A percentile compares a stretch with the other conserved stretches of the same genome.
phyloP scores from a whole-genome alignment of 2,888 invertebrate genomes.

The Anoncus sp. region DNA sequence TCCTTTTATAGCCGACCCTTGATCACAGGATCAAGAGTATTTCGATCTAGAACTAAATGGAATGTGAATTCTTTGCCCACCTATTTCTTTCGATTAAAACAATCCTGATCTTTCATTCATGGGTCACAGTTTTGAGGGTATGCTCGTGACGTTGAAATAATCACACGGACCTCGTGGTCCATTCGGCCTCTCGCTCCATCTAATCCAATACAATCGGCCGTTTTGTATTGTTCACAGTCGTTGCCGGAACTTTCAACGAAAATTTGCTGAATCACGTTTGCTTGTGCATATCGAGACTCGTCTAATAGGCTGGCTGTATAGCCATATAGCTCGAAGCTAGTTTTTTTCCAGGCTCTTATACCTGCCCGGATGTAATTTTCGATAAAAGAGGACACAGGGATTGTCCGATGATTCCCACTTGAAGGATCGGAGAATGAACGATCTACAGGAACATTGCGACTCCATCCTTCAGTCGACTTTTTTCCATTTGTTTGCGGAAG shows the following conservation, averaged over 20 bases:
- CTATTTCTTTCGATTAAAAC: not conserved
- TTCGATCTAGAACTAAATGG: constrained; percentile 27
- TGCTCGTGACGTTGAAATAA: too few species aligned
- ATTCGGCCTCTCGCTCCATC: not conserved
- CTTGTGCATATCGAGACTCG: not conserved
- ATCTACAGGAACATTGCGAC: not conserved
- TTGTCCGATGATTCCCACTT: constrained; percentile 32
- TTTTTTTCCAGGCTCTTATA: constrained; percentile 13
- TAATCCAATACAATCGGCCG: not conserved
- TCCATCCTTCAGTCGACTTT: constrained; percentile 1
- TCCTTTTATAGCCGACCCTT: too few species aligned
- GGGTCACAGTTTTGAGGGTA: too few species aligned
- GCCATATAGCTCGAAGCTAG: not conserved
- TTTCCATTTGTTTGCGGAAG: constrained; percentile 73
- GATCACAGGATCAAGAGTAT: constrained; percentile 38
- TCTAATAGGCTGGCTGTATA: not conserved
- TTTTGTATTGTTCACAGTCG: constrained; percentile 8
- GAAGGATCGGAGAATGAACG: not conserved
- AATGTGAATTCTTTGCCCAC: constrained; percentile 8
- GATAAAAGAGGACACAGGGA: not conserved
- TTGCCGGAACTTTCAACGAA: constrained; percentile 3
- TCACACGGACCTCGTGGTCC: too few species aligned
- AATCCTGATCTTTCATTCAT: not conserved
- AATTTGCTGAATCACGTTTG: constrained; percentile 27
- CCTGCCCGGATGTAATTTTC: constrained; percentile 12